Evolutionary conservation across 2,113 vertebrate species (phyloP).

Genomic region (Eudorcas thomsonii): DNA sequence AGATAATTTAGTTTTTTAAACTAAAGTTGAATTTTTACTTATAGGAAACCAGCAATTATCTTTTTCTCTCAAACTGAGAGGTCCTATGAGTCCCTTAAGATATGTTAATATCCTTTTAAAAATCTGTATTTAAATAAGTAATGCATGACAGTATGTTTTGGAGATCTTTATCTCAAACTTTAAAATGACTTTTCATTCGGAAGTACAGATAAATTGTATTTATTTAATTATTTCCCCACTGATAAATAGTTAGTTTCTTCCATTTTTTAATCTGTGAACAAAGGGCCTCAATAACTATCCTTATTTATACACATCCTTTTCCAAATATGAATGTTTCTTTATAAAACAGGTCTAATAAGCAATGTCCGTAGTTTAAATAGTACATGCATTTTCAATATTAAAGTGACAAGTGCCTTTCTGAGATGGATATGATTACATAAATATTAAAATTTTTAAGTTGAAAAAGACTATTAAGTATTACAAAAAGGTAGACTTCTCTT

Average conservation of each 20-base stretch:
- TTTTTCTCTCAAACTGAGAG: not conserved
- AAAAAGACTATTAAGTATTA: not conserved
- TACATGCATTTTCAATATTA: not conserved
- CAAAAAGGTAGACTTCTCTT: not conserved
- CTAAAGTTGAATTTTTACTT: not conserved
- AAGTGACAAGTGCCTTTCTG: not conserved
- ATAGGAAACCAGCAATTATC: not conserved
- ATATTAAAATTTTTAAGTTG: not conserved
- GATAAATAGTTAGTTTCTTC: not conserved
- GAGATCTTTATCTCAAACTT: not conserved
- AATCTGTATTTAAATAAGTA: not conserved
- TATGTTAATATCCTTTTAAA: not conserved
- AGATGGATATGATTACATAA: not conserved
- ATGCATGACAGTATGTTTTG: not conserved
- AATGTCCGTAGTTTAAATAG: not conserved
- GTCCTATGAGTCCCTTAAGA: not conserved
- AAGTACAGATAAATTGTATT: not conserved
- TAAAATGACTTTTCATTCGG: not conserved
- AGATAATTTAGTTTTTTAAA: not conserved
- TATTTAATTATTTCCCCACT: not conserved
- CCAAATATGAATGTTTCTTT: not conserved
- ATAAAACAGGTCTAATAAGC: not conserved
- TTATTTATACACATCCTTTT: not conserved
- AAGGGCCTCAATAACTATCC: not conserved
- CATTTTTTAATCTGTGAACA: not conserved